These are phyloP conservation scores for Meliscaeva auricollis DNA, from an alignment of 2,888 invertebrate genomes.

Conservation along the genomic window DNA sequence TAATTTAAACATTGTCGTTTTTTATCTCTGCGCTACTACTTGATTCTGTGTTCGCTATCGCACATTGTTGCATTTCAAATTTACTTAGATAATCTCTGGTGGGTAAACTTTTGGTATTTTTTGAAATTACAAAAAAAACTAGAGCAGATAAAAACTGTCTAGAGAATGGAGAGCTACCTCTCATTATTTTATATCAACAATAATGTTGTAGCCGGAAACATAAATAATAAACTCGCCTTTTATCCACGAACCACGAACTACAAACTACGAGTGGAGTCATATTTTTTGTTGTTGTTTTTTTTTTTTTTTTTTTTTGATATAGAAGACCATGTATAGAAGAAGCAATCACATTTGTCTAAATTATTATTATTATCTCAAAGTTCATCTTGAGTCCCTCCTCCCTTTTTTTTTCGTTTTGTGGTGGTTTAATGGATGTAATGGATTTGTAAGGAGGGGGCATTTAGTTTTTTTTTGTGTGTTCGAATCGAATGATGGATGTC, in stretches of 20 bases:
- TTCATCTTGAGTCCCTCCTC: conserved; percentile 67
- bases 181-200: conserved; percentile 58
- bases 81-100: conserved; percentile 59
- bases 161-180: conserved; percentile 25
- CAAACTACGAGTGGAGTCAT: conserved; percentile 43
- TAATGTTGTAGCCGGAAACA: conserved; percentile 69
- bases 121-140: conserved; percentile 5
- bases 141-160: conserved; percentile 25
- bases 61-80: conserved; percentile 48
- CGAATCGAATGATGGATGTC: conserved; percentile 69
- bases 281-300: conserved; percentile 52
- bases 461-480: conserved; percentile 35
- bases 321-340: conserved; percentile 32
- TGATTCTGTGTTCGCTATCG: conserved; percentile 35
- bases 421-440: conserved; percentile 59
- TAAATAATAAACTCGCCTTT: conserved; percentile 67
- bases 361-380: conserved; percentile 74
- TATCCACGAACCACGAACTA: conserved; percentile 52
- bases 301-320: conserved; percentile 52
- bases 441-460: conserved; percentile 39
- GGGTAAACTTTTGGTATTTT: conserved; percentile 42
- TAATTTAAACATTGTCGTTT: conserved; percentile 42
- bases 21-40: conserved; percentile 47
- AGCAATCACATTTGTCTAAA: conserved; percentile 75
- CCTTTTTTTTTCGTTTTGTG: conserved; percentile 12